Percentiles rank a stretch among this genome's conserved stretches.
Conservation (phyloP, 1,140 invertebrate species). For the Chymomyza costata region DNA sequence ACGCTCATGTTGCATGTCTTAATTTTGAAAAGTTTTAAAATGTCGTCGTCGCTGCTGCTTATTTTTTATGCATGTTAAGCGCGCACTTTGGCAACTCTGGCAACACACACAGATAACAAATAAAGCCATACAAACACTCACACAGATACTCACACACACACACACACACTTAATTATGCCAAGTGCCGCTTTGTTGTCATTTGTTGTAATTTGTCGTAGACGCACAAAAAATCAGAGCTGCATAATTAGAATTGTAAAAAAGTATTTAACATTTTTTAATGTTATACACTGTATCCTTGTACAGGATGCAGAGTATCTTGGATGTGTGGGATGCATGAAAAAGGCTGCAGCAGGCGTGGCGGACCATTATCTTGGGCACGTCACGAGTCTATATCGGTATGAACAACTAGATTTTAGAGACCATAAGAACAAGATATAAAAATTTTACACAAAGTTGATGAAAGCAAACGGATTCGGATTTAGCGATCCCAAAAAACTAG, state of each 20-base stretch:
- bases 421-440: too few relatives aligned
- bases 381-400: too few relatives aligned
- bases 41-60: constrained; percentile 51
- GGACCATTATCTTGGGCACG: neutral
- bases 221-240: constrained; percentile 30
- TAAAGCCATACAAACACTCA: constrained; percentile 1
- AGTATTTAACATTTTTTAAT: constrained; percentile 41
- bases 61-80: constrained; percentile 70
- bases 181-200: constrained; percentile 43
- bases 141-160: constrained; percentile 4
- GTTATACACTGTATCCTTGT: too few relatives aligned
- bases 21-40: constrained; percentile 71
- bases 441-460: too few relatives aligned
- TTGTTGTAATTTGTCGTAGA: constrained; percentile 59
- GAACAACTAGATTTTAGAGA: too few relatives aligned
- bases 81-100: constrained; percentile 41
- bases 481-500: too few relatives aligned
- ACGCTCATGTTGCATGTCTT: constrained; percentile 43
- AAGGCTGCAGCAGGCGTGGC: too few relatives aligned
- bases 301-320: neutral
- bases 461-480: too few relatives aligned
- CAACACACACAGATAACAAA: constrained; percentile 27
- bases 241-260: constrained; percentile 71
- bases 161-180: constrained; percentile 63
- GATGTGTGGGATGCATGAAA: neutral